A percentile compares a stretch with the other conserved stretches of the same genome.
phyloP scores from a whole-genome alignment of 2,113 vertebrate species.

The Petromus typicus region DNA sequence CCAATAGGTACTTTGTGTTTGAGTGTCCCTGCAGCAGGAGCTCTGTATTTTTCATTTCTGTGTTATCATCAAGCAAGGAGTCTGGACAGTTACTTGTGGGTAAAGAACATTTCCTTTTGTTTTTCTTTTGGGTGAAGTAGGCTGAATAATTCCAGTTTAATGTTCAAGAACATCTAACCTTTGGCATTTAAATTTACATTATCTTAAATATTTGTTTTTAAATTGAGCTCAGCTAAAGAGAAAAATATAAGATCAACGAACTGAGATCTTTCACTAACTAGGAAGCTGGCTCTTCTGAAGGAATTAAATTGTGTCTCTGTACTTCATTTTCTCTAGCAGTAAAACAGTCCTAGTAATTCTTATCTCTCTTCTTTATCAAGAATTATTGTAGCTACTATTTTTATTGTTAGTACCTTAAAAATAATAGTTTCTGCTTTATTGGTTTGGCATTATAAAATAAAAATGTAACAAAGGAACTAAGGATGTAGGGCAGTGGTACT shows the following conservation, averaged over 20 bases:
- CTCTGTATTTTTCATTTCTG: not conserved
- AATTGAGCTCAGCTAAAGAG: constrained; percentile 25
- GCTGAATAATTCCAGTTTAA: constrained; percentile 28
- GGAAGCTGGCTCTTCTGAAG: constrained; percentile 2
- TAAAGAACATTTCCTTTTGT: constrained; percentile 5
- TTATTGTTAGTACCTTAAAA: not conserved
- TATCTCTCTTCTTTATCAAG: not conserved
- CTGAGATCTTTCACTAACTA: constrained; percentile 1
- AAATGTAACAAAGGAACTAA: no score
- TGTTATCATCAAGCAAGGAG: not conserved
- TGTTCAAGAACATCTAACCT: constrained; percentile 29
- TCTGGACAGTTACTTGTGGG: not conserved
- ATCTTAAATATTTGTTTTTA: constrained; percentile 43
- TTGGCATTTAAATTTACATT: constrained; percentile 20
- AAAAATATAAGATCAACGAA: constrained; percentile 18
- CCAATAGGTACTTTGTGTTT: not conserved
- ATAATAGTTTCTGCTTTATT: not conserved
- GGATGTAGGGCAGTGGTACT: no score
- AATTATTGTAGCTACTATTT: not conserved
- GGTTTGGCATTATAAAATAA: constrained; percentile 31
- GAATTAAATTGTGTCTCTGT: not conserved
- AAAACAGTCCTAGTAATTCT: not conserved
- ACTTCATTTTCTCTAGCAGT: constrained; percentile 17
- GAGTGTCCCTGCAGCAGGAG: not conserved
- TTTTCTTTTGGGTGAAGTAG: constrained; percentile 4